Base-by-base conservation (phyloP, 2,888 invertebrate genomes). In the Elgonia sp. region DNA sequence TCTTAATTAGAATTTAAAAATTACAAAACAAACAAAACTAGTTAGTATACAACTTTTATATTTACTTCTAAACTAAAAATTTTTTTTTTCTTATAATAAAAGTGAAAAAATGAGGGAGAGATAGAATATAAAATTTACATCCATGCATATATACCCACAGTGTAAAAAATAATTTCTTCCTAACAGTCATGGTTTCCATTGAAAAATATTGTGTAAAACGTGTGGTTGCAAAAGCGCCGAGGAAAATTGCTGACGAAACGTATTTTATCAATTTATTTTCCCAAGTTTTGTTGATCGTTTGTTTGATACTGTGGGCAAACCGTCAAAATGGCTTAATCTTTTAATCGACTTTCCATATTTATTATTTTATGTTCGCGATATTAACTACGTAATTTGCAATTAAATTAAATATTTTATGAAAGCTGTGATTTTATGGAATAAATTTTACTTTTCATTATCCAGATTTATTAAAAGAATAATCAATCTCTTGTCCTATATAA, bases 231-330 rank as follows among this genome's bases (percentile, higher is more conserved):
- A 62, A 81, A 81, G 60, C 21, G 12, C 2, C 16, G 40, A 70
- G 20, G 20, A 62, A 72, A 81, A 63, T 81, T 81, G 72, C 73
- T 73, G 73, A 75, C 46, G 72, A 57, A 73, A 75, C 63, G 65
- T 20, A 63, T 63, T 81, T 73, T 55, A 39, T 16, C 81, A 73
- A 81, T 81, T 81, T 72, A 72, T 63, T 81, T 72, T 60, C 20
- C 37, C 37, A 69, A 39, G 70, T 80, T 80, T 62, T 37, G 55
- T 67, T 69, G 69, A 69, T 69, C 40, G 77, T 57, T 75, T 21
- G 39, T 55, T 37, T 37, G 80, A 70, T 70, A 80, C 39, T 46
- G 39, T 20, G 57, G 60, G 10, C 62, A n/a, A 70, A 1, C 20
- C 39, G 39, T 80, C 39, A 18, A 70, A 70, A 50, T 5, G 20